A percentile compares a stretch with the other conserved stretches of the same genome.
Conservation (phyloP, 2,113 vertebrate species). For the Melanocharis versteri region DNA sequence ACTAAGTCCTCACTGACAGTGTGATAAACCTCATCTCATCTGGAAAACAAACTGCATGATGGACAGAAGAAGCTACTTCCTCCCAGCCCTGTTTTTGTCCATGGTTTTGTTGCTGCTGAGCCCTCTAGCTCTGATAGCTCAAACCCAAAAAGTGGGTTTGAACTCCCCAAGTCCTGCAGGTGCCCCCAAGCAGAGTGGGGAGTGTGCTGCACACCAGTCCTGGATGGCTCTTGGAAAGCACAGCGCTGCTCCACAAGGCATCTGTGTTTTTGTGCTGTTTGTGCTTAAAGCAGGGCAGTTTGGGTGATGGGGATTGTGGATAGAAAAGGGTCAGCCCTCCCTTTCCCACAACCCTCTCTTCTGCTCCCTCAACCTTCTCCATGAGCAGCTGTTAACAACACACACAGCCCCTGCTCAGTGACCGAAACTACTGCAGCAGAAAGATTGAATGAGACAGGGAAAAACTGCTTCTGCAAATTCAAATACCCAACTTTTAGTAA, state of each 20-base stretch:
- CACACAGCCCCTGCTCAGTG: neutral
- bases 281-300: neutral
- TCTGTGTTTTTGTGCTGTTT: neutral
- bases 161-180: neutral
- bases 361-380: neutral
- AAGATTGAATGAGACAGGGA: neutral
- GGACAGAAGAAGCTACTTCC: neutral
- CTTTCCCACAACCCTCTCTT: neutral
- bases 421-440: neutral
- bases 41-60: rapidly evolving
- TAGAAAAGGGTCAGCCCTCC: neutral
- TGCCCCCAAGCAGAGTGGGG: neutral
- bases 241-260: rapidly evolving
- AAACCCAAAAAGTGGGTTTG: neutral
- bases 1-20: neutral
- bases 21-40: neutral
- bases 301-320: neutral
- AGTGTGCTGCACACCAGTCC: neutral
- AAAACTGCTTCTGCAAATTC: constrained; percentile 6
- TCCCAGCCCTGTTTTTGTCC: neutral
- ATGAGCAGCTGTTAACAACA: neutral
- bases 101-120: neutral
- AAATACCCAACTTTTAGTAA: neutral
- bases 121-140: neutral
- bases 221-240: neutral